These are phyloP conservation scores for Lutra lutra DNA, from an alignment of 2,797 vertebrate species.

Conservation along the genomic window DNA sequence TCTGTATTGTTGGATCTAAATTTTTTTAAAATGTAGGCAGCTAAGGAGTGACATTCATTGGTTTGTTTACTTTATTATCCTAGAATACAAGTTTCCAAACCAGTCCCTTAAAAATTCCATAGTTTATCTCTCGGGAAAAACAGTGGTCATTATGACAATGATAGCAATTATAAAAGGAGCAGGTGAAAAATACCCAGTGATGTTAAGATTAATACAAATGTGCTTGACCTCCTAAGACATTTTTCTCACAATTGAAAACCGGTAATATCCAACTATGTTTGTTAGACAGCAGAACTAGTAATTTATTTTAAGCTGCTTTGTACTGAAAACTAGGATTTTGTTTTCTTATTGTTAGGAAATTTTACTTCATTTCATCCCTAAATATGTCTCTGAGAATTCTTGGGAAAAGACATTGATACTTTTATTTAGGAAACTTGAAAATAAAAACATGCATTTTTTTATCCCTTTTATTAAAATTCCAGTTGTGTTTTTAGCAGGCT, in stretches of 20 bases:
- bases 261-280: background rate
- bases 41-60: conserved; percentile 11
- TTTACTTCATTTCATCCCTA: conserved; percentile 30
- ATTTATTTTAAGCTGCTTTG: conserved; percentile 48
- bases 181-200: background rate
- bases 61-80: conserved; percentile 55
- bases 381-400: conserved; percentile 43
- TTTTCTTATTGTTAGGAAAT: conserved; percentile 49
- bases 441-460: conserved; percentile 15
- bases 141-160: background rate
- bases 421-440: conserved; percentile 59
- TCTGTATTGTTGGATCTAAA: conserved; percentile 82
- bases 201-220: conserved; percentile 60
- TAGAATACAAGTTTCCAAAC: background rate
- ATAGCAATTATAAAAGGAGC: background rate
- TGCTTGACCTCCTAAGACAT: conserved; percentile 9
- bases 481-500: background rate
- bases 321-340: conserved; percentile 42
- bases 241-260: conserved; percentile 26
- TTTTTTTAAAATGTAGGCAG: conserved; percentile 65
- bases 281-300: background rate
- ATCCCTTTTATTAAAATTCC: background rate
- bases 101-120: background rate
- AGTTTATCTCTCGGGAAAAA: background rate
- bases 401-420: background rate